Conservation (phyloP, 2,888 invertebrate genomes). For the Apodemia zela region DNA sequence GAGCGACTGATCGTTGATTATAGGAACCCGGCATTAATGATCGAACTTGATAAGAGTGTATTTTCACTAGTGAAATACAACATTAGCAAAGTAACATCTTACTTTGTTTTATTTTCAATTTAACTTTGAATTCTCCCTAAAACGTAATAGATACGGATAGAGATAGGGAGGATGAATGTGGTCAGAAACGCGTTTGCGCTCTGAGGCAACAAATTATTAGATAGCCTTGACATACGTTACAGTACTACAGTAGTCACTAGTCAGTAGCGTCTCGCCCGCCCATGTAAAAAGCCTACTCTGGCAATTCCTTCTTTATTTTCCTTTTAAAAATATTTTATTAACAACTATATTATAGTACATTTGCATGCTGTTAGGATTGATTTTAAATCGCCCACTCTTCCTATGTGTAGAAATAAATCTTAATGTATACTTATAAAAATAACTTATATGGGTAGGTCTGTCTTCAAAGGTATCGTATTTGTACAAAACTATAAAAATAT, state of each 20-base stretch:
- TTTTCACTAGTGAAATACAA: too few species aligned
- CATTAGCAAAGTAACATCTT: not conserved
- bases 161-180: not conserved
- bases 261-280: not conserved
- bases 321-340: not conserved
- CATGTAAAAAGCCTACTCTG: not conserved
- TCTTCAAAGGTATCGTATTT: too few species aligned
- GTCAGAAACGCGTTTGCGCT: constrained; percentile 7
- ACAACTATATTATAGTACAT: not conserved
- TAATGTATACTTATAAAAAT: too few species aligned
- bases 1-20: too few species aligned
- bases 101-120: not conserved
- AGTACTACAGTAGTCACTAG: not conserved
- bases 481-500: too few species aligned
- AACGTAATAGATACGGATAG: not conserved
- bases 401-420: too few species aligned
- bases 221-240: not conserved
- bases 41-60: too few species aligned
- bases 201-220: not conserved
- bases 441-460: too few species aligned
- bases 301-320: not conserved
- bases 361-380: not conserved
- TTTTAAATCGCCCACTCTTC: too few species aligned
- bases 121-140: not conserved
- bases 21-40: too few species aligned